Evolutionary conservation across 2,888 invertebrate species (phyloP).

Genomic region (Charanyca ferruginea): DNA sequence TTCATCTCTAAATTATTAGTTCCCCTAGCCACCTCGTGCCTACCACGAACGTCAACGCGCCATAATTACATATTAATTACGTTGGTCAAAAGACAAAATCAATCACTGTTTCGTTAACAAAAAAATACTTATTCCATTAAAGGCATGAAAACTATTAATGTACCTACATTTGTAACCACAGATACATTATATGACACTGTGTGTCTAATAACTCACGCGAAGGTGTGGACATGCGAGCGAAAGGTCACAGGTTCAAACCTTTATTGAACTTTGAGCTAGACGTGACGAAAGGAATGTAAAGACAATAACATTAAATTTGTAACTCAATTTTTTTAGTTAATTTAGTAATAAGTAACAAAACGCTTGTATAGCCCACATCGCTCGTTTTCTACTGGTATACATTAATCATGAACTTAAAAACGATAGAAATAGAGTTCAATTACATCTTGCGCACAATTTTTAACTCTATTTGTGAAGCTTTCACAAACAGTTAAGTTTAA

Average conservation of each 20-base stretch:
- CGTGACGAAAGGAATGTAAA: conserved; percentile 22
- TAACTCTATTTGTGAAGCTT: too few relatives aligned
- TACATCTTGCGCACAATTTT: too few relatives aligned
- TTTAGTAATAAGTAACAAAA: too few relatives aligned
- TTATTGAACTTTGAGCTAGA: conserved; percentile 42
- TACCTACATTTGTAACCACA: background rate
- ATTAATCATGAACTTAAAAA: too few relatives aligned
- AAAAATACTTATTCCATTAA: background rate
- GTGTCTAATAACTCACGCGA: background rate
- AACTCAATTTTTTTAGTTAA: background rate
- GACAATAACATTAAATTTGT: conserved; percentile 20
- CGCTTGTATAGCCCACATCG: too few relatives aligned
- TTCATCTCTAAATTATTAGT: too few relatives aligned
- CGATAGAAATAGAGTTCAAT: too few relatives aligned
- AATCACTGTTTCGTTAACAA: background rate
- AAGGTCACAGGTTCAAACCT: conserved; percentile 49
- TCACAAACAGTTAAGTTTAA: too few relatives aligned
- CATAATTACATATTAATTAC: too few relatives aligned
- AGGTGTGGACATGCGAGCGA: conserved; percentile 34
- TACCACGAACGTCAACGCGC: too few relatives aligned
- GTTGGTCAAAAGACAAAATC: background rate
- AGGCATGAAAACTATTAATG: conserved; percentile 2
- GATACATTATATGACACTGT: background rate
- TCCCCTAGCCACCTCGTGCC: too few relatives aligned
- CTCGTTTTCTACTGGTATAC: too few relatives aligned